Conservation (phyloP, 2,888 invertebrate species). For the Drosophila parthenogenetica region DNA sequence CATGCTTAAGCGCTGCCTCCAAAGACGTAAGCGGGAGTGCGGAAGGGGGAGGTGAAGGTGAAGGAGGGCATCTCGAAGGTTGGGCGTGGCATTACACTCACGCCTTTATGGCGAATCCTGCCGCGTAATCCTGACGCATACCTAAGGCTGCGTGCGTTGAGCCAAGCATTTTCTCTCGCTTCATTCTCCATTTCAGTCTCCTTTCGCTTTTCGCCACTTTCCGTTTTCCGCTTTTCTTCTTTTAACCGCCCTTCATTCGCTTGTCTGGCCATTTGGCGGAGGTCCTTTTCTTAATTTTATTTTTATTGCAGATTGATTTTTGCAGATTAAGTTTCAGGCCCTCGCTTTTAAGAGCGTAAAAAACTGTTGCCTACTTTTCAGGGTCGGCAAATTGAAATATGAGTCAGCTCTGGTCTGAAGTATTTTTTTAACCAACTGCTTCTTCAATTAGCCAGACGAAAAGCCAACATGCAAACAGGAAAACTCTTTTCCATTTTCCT, state of each 20-base stretch:
- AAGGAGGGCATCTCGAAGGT: slow-evolving; percentile 15
- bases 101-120: slow-evolving; percentile 56
- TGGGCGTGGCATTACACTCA: slow-evolving; percentile 18
- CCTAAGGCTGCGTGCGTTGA: slow-evolving; percentile 52
- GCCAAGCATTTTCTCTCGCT: slow-evolving; percentile 16
- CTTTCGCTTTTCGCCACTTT: slow-evolving; percentile 5
- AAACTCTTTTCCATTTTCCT: slow-evolving; percentile 1
- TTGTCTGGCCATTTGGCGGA: slow-evolving; percentile 50
- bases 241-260: slow-evolving; percentile 8
- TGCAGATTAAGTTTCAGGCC: slow-evolving; percentile 66
- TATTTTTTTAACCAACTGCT: slow-evolving; percentile 40
- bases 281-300: slow-evolving; percentile 70
- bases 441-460: slow-evolving; percentile 63
- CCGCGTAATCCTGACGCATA: slow-evolving; percentile 76
- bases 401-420: slow-evolving; percentile 25
- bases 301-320: slow-evolving; percentile 80
- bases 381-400: slow-evolving; percentile 40
- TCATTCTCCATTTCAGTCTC: slow-evolving; percentile 8
- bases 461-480: slow-evolving; percentile 44
- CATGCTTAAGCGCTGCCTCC: slow-evolving; percentile 42
- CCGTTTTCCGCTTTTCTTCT: slow-evolving; percentile 10
- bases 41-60: slow-evolving; percentile 5
- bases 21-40: neutral
- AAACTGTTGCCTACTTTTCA: slow-evolving; percentile 47
- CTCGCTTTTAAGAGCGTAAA: slow-evolving; percentile 3